Conservation (phyloP, 2,113 vertebrate species). For the Hymenochirus boettgeri region DNA sequence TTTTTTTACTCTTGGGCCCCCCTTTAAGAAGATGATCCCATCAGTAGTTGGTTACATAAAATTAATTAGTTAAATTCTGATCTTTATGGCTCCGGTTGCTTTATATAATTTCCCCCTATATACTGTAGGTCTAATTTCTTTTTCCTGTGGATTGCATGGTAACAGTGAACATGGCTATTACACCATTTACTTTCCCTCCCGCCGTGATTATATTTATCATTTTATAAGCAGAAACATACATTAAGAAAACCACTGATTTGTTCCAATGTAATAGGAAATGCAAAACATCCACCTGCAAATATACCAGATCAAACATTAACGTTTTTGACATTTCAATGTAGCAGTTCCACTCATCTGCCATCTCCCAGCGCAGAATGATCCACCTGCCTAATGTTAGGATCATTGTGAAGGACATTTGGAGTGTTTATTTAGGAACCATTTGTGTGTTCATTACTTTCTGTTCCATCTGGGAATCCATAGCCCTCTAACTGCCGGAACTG, state of each 20-base stretch:
- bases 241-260: slow-evolving; percentile 3
- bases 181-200: slow-evolving; percentile 82
- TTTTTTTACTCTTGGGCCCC: too few species aligned
- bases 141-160: slow-evolving; percentile 68
- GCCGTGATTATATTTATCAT: slow-evolving; percentile 66
- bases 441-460: slow-evolving; percentile 9
- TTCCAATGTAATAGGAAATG: slow-evolving; percentile 18
- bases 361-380: slow-evolving; percentile 4
- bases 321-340: slow-evolving; percentile 9
- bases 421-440: slow-evolving; percentile 6
- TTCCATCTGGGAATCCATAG: slow-evolving; percentile 8
- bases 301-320: neutral
- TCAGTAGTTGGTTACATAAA: slow-evolving; percentile 83
- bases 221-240: slow-evolving; percentile 30
- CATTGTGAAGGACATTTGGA: slow-evolving; percentile 6
- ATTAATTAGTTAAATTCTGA: slow-evolving; percentile 88
- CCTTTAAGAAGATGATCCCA: slow-evolving; percentile 67
- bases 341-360: slow-evolving; percentile 12
- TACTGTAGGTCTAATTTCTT: slow-evolving; percentile 59
- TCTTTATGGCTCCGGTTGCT: slow-evolving; percentile 88
- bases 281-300: slow-evolving; percentile 15
- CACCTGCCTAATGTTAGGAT: slow-evolving; percentile 31
- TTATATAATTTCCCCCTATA: slow-evolving; percentile 82
- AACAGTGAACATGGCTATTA: slow-evolving; percentile 68
- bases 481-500: neutral